A percentile compares a stretch with the other conserved stretches of the same genome.
Conservation (phyloP, 2,797 vertebrate genomes). For the Amniataba percoides region DNA sequence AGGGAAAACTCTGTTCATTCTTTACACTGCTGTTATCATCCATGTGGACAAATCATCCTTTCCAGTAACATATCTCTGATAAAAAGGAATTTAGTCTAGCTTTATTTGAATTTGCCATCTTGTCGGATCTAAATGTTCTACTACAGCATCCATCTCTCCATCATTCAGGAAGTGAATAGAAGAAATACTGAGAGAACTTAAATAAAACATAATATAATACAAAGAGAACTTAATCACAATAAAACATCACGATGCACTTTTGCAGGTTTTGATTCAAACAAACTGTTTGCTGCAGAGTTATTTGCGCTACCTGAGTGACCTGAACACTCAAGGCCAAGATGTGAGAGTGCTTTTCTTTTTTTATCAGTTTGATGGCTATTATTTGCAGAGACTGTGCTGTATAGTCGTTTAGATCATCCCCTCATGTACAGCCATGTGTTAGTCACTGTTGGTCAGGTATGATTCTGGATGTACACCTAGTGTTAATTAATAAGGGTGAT, state of each 20-base stretch:
- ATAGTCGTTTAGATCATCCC: slow-evolving; percentile 7
- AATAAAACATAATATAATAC: not conserved
- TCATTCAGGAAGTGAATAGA: not conserved
- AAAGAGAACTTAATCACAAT: too few species aligned
- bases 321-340: too few species aligned
- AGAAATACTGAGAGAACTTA: not conserved
- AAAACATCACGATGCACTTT: not conserved
- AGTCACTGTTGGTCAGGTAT: not conserved
- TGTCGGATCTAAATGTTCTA: not conserved
- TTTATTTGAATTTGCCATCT: not conserved
- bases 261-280: not conserved
- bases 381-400: slow-evolving; percentile 20
- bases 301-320: not conserved
- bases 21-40: too few species aligned
- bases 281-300: not conserved
- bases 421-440: not conserved
- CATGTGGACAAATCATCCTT: not conserved
- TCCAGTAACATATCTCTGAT: not conserved
- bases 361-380: not conserved
- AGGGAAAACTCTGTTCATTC: too few species aligned
- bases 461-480: slow-evolving; percentile 1
- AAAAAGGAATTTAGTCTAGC: not conserved
- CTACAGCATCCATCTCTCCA: not conserved
- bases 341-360: not conserved
- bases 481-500: slow-evolving; percentile 3